phyloP scores from a whole-genome alignment of 2,113 vertebrate genomes.

The Ginglymostoma cirratum region DNA sequence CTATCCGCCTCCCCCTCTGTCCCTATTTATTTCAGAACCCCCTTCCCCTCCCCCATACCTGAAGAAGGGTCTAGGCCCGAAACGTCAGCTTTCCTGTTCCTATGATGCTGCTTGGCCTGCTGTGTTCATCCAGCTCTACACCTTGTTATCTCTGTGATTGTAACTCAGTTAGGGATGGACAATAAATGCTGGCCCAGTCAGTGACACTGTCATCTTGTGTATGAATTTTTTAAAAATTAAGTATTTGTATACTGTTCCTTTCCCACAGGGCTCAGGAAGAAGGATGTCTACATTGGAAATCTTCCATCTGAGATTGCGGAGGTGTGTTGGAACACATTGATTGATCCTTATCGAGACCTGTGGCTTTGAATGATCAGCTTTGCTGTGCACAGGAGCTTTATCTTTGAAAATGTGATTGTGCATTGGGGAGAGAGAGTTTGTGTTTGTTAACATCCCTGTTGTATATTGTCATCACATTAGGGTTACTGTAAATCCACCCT shows the following conservation, averaged over 20 bases:
- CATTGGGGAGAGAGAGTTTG: background rate
- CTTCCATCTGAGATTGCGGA: conserved; percentile 33
- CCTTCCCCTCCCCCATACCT: too few species aligned
- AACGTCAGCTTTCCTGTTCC: too few species aligned
- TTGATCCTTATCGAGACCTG: background rate
- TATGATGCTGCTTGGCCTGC: too few species aligned
- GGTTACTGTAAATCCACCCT: background rate
- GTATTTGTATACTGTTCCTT: background rate
- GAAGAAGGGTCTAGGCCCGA: too few species aligned
- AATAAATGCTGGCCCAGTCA: too few species aligned
- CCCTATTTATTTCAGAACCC: too few species aligned
- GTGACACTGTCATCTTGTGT: too few species aligned
- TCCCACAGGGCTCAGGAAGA: conserved; percentile 31
- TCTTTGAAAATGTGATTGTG: too few species aligned
- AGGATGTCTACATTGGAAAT: conserved; percentile 37
- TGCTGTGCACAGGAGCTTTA: background rate
- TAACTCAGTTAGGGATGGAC: too few species aligned
- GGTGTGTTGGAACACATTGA: conserved; percentile 12
- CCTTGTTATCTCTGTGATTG: too few species aligned
- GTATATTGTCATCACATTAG: background rate
- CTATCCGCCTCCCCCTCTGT: too few species aligned
- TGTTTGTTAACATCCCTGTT: background rate
- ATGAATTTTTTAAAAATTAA: background rate
- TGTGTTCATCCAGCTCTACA: too few species aligned
- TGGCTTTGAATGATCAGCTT: background rate